Evolutionary conservation across 2,888 invertebrate genomes (phyloP), one percentile per base, ranked within the genome.

Genomic region (Diaprepes abbreviatus): DNA sequence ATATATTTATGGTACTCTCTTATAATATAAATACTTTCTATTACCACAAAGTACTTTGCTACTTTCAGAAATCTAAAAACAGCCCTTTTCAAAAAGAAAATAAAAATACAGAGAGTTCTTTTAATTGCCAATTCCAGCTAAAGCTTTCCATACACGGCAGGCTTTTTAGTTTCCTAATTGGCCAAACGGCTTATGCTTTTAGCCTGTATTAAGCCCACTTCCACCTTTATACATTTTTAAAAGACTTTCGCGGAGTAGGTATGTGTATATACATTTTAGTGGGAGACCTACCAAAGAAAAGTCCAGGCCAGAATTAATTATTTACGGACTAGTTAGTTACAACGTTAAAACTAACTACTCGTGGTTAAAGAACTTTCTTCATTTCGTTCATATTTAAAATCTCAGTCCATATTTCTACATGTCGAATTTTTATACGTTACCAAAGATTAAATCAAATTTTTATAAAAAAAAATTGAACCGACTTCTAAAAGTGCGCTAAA

Each of bases 101-200:
- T 28, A 24, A 28, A 9, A 38, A 58, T 40, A 40, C 16, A 24
- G 3, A 28, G 38, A 40, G 40, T 58, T 36, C 31, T 63, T 63
- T 63, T 48, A 62, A 54, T 63, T 63, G 38, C 14, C 31, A 54
- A 54, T 54, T 16, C 54, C 31, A 12, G 55, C 43, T 45, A 43
- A 33, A 55, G 55, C 45, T 43, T 31, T 28, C 28, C 33, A 69
- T 63, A 71, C 66, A 31, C 52, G 60, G 48, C 43, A 72, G 70
- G 64, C 70, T 63, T 73, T 73, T 73, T 66, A 73, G 64, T 65
- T 66, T 63, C 48, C 58, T 71, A 73, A 85, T 85, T 84, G 85
- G 83, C 83, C 84, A 83, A 83, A 81, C 82, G 82, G 83, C 84
- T 84, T 84, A 81, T 84, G 85, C 85, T 85, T 84, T 84, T 84